Evolutionary conservation across 2,888 invertebrate species (phyloP), one percentile per base, ranked within the genome.

Genomic region (Macaria liturata): DNA sequence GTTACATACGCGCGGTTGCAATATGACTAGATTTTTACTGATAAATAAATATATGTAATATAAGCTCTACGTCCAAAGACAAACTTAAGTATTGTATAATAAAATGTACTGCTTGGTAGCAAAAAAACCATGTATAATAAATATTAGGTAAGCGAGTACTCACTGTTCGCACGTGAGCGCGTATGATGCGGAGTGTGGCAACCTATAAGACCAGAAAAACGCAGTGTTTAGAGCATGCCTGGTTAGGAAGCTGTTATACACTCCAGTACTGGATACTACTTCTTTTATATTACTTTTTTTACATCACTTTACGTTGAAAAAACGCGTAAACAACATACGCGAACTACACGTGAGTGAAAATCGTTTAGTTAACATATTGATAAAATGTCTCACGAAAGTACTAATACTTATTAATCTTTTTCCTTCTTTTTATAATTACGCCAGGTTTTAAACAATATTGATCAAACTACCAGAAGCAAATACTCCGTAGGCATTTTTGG

Each of bases 131-230:
- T 76, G 68, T 8, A 68, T 68, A 71, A 71, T 59, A 67, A 64
- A 65, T 59, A 67, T 79, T 81, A 81, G 78, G 69, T 65, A 82
- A 82, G 89, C 89, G 64, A 78, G 74, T 93, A 94, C 94, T 94
- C 92, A 94, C 94, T 94, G 94, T 92, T 93, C 92, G 86, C 94
- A 94, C 83, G 92, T 93, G 82, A 93, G 92, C 84, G 93, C 93
- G 90, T 94, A 94, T 81, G 92, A 91, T 74, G 93, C 93, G 68
- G 93, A 93, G 87, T 93, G 91, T 77, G 91, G 91, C 87, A 93
- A 93, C 93, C 94, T 94, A 92, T 69, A 73, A 86, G 85, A 85
- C 81, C 66, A 80, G 88, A 81, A 90, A 88, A 90, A 89, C 80
- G 85, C 86, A 81, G 86, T 85, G 84, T 89, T 90, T 91, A 89